Conservation (phyloP, 2,113 vertebrate genomes). For the Sorex fumeus region DNA sequence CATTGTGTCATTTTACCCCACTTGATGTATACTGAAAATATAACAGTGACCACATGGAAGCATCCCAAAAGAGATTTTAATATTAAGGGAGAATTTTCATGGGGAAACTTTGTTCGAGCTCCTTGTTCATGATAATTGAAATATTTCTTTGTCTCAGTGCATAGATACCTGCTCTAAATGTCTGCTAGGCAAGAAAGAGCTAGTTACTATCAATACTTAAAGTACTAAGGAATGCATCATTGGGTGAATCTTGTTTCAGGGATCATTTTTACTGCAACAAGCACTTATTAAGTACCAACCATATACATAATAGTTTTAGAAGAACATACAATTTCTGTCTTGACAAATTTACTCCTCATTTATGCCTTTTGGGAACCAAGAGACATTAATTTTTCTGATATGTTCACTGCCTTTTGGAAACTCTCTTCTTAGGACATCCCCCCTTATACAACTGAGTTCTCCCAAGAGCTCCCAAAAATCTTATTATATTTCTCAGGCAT, state of each 20-base stretch:
- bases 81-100: background rate
- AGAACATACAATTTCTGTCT: background rate
- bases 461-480: background rate
- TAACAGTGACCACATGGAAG: background rate
- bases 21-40: constrained; percentile 27
- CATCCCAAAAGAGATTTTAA: background rate
- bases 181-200: constrained; percentile 4
- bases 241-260: background rate
- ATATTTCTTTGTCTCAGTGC: background rate
- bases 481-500: background rate
- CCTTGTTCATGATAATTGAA: background rate
- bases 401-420: background rate
- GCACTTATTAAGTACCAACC: background rate
- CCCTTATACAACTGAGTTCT: background rate
- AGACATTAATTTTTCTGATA: constrained; percentile 39
- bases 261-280: background rate
- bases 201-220: background rate
- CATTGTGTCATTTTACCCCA: background rate
- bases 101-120: background rate
- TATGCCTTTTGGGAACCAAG: background rate
- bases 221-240: background rate
- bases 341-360: background rate
- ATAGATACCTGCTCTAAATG: background rate
- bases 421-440: background rate
- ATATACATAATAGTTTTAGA: background rate